Conservation (phyloP, 2,888 invertebrate genomes). For the Lobophora halterata region DNA sequence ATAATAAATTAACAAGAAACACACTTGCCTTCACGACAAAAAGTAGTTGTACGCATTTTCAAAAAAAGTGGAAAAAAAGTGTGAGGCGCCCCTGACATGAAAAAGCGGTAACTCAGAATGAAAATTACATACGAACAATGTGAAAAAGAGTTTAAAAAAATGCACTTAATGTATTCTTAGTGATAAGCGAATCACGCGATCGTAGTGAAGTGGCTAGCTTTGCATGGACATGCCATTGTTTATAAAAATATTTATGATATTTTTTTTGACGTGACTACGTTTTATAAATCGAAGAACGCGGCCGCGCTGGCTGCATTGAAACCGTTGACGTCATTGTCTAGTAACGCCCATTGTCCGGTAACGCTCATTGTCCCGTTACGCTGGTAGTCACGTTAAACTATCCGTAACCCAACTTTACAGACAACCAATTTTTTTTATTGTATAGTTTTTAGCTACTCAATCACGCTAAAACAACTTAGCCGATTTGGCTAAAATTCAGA, state of each 20-base stretch:
- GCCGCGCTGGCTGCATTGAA: too few species aligned
- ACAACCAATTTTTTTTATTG: too few species aligned
- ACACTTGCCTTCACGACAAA: conserved; percentile 9
- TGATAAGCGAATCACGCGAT: conserved; percentile 32
- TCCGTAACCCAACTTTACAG: too few species aligned
- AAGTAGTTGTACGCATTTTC: conserved; percentile 8
- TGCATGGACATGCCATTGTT: conserved; percentile 13
- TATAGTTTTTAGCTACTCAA: too few species aligned
- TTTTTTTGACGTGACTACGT: too few species aligned
- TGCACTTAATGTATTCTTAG: conserved; percentile 28
- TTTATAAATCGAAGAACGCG: too few species aligned
- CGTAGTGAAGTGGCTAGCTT: conserved; percentile 7
- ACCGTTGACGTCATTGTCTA: too few species aligned
- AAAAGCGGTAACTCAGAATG: conserved; percentile 29
- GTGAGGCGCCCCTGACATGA: conserved; percentile 31
- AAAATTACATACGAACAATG: conserved; percentile 28
- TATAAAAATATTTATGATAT: not conserved
- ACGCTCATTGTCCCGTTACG: too few species aligned
- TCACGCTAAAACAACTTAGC: too few species aligned
- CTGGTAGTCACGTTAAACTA: too few species aligned
- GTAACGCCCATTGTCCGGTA: too few species aligned
- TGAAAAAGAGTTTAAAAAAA: conserved; percentile 33
- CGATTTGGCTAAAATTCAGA: too few species aligned
- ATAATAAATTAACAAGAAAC: conserved; percentile 10
- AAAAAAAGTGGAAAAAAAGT: conserved; percentile 16